These are phyloP conservation scores for Catonia carolina DNA, from an alignment of 2,888 invertebrate species.

Conservation along the genomic window DNA sequence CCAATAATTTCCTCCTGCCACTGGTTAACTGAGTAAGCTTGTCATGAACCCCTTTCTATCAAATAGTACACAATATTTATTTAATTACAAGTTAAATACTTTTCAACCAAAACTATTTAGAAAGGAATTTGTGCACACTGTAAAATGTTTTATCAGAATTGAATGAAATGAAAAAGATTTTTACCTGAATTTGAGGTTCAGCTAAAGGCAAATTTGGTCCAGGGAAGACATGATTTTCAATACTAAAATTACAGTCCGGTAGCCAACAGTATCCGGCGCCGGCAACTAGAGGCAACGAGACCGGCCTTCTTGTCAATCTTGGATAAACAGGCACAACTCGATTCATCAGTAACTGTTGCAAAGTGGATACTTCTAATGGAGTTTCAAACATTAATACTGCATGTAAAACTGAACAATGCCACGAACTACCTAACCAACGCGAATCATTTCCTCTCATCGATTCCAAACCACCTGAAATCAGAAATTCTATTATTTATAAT, in stretches of 20 bases:
- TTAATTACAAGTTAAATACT: too few species aligned
- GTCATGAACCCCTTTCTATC: too few species aligned
- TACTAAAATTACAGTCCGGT: slow-evolving; percentile 44
- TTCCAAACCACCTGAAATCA: slow-evolving; percentile 26
- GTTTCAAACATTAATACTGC: slow-evolving; percentile 46
- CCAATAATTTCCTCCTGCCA: too few species aligned
- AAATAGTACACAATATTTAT: too few species aligned
- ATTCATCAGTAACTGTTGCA: slow-evolving; percentile 44
- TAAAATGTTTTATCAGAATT: too few species aligned
- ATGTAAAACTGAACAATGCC: slow-evolving; percentile 43
- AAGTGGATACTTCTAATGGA: slow-evolving; percentile 41
- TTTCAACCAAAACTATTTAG: too few species aligned
- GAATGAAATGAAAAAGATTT: too few species aligned
- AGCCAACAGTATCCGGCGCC: slow-evolving; percentile 46
- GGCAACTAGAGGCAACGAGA: slow-evolving; percentile 33
- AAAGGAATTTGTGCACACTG: too few species aligned
- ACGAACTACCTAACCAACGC: slow-evolving; percentile 43
- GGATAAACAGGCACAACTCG: slow-evolving; percentile 44
- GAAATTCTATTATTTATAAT: too few species aligned
- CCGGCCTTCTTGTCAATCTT: slow-evolving; percentile 43
- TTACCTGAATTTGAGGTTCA: slow-evolving; percentile 30
- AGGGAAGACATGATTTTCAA: slow-evolving; percentile 45
- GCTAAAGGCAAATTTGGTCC: slow-evolving; percentile 35
- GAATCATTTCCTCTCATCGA: slow-evolving; percentile 43
- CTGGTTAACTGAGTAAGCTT: too few species aligned